A percentile compares a stretch with the other conserved stretches of the same genome.
Conservation (phyloP, 2,888 invertebrate species). For the Dryadula phaetusa region DNA sequence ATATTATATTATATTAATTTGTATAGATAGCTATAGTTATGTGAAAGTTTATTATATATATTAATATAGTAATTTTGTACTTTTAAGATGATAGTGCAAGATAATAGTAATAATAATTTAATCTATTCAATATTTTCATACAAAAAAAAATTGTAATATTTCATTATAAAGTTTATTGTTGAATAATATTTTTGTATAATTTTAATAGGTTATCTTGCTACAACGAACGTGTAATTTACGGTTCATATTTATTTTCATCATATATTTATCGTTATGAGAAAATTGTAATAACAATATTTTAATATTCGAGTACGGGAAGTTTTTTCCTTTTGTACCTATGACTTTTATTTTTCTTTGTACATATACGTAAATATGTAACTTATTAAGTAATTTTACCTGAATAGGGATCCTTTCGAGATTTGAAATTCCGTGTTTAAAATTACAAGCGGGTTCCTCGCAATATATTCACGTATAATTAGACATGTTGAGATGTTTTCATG, state of each 20-base stretch:
- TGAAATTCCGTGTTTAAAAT: constrained; percentile 15
- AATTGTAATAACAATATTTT: neutral
- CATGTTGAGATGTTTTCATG: constrained; percentile 33
- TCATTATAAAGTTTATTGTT: neutral
- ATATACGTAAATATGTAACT: neutral
- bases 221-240: neutral
- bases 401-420: neutral
- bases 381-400: neutral
- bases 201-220: neutral
- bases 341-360: no score
- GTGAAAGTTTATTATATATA: no score
- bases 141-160: no score
- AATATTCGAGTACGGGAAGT: neutral
- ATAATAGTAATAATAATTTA: no score
- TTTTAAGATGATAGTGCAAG: no score
- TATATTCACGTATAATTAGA: constrained; percentile 32
- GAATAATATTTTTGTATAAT: neutral
- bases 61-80: no score
- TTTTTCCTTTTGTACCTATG: no score
- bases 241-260: neutral
- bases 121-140: no score
- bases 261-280: neutral
- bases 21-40: no score
- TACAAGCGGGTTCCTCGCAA: constrained; percentile 11
- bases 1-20: no score